phyloP scores from a whole-genome alignment of 2,888 invertebrate genomes.

The Acheta domesticus region DNA sequence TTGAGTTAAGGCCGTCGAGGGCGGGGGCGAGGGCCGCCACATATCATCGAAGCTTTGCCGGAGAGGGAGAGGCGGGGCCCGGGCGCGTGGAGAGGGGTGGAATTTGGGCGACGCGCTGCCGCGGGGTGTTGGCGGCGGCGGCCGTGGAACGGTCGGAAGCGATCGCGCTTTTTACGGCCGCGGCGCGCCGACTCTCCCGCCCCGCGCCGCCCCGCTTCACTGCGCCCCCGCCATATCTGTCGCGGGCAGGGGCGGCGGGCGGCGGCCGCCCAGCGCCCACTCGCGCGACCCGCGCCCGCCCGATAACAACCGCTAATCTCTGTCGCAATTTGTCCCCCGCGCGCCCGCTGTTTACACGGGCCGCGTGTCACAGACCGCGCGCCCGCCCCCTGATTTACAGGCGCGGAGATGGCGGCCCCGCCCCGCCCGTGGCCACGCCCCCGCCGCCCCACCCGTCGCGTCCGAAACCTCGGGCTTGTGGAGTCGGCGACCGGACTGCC shows the following conservation, averaged over 20 bases:
- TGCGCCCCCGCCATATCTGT: neutral
- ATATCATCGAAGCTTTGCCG: neutral
- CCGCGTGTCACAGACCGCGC: neutral
- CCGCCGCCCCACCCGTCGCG: no score
- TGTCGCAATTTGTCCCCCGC: neutral
- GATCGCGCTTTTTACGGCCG: neutral
- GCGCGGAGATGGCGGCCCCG: neutral
- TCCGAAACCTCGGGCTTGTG: neutral
- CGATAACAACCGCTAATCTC: constrained; percentile 4
- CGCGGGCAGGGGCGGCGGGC: neutral
- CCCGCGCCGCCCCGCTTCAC: no score
- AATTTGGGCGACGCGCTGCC: neutral
- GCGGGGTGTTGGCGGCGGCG: neutral
- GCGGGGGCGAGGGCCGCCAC: neutral
- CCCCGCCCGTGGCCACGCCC: neutral
- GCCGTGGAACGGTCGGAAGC: neutral
- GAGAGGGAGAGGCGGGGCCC: neutral
- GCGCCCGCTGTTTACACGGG: neutral
- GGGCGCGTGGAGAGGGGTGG: neutral
- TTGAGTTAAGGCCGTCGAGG: neutral
- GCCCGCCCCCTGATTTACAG: neutral
- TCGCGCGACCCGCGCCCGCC: neutral
- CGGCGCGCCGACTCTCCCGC: neutral
- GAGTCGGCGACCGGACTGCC: neutral
- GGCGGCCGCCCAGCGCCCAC: neutral